Percentiles rank a stretch among this genome's conserved stretches.
Evolutionary conservation across 1,140 invertebrate genomes (phyloP).

Genomic region (Sipha flava): DNA sequence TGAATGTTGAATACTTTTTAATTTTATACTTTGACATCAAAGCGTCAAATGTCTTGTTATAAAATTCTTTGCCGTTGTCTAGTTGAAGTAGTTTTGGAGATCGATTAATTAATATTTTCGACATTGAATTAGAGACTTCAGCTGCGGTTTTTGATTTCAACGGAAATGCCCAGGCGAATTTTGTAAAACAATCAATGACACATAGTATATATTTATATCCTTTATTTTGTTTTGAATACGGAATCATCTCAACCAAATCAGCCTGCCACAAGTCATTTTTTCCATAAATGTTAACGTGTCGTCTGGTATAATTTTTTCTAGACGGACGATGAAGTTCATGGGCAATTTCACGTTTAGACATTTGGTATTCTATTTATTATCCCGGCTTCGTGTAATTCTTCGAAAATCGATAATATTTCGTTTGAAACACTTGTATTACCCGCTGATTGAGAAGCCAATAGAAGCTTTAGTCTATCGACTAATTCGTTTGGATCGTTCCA

Average conservation of each 20-base stretch:
- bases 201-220: constrained; percentile 45
- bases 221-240: constrained; percentile 42
- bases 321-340: too few species aligned
- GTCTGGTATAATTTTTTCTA: background rate
- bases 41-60: background rate
- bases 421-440: too few species aligned
- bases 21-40: background rate
- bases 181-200: too few species aligned
- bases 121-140: constrained; percentile 40
- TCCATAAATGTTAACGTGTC: constrained; percentile 34
- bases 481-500: too few species aligned
- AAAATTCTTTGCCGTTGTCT: background rate
- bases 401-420: too few species aligned
- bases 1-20: background rate
- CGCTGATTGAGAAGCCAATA: too few species aligned
- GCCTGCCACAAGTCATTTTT: too few species aligned
- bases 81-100: background rate
- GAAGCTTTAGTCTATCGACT: too few species aligned
- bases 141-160: constrained; percentile 46
- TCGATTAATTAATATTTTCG: constrained; percentile 21
- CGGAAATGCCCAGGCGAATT: constrained; percentile 45
- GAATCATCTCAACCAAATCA: constrained; percentile 40
- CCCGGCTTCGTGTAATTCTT: too few species aligned
- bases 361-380: too few species aligned
- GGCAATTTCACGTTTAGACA: too few species aligned